A percentile compares a stretch with the other conserved stretches of the same genome.
Evolutionary conservation across 2,888 invertebrate species (phyloP).

Genomic region (Campoletis raptor): DNA sequence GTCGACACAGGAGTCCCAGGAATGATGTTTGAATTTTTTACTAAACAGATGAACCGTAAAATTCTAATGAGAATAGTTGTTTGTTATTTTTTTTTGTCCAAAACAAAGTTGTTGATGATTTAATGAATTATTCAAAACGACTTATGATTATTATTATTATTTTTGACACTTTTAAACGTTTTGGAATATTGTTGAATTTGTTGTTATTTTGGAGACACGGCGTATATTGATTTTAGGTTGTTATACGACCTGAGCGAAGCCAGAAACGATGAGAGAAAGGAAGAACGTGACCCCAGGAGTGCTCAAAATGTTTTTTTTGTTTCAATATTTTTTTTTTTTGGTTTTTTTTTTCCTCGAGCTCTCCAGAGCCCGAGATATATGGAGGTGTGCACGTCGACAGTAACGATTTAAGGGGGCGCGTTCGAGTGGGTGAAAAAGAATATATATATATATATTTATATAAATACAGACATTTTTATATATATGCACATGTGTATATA

Average conservation of each 20-base stretch:
- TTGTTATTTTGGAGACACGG: background rate
- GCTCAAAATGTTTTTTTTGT: conserved; percentile 14
- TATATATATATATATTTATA: background rate
- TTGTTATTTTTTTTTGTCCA: background rate
- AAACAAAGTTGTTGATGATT: background rate
- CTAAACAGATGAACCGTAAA: background rate
- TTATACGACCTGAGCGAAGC: conserved; percentile 68
- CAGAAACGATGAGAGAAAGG: conserved; percentile 72
- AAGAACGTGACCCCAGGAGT: conserved; percentile 44
- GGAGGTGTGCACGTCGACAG: conserved; percentile 49
- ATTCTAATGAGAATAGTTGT: background rate
- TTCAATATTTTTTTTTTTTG: background rate
- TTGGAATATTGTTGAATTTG: background rate
- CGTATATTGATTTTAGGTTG: conserved; percentile 17
- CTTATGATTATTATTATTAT: background rate
- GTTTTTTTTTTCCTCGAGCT: conserved; percentile 33
- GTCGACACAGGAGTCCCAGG: background rate
- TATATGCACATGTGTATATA: conserved; percentile 4
- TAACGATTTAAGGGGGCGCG: conserved; percentile 60
- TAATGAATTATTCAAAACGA: background rate
- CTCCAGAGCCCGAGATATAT: conserved; percentile 55
- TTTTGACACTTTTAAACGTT: background rate
- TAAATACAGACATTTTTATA: background rate
- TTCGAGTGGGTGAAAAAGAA: conserved; percentile 21
- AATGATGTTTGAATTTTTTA: background rate